Base-by-base conservation (phyloP, 1,140 invertebrate genomes). In the Zeugodacus cucurbitae region DNA sequence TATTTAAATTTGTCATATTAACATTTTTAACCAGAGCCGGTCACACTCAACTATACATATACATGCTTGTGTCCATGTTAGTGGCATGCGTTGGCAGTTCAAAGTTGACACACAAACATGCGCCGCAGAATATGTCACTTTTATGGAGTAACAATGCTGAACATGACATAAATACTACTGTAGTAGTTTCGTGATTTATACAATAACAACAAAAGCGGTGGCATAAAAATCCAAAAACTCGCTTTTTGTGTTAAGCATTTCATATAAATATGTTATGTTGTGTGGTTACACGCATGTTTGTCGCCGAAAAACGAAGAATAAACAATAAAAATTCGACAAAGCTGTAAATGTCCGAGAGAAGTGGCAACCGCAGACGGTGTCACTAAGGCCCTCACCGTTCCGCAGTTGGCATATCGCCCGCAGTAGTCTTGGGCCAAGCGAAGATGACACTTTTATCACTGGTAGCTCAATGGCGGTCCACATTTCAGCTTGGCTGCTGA, bases 131-230 rank as follows among this genome's bases (percentile, higher is more conserved):
- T 26, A 22, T 82, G 74, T 82, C 67, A 70, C 67, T 70, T 70
- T 29, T 70, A 14, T 70, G 32, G 74, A 48, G 22, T 41, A 44
- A 82, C 74, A 82, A 82, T 29, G 41, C 37, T 29, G 14, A 37
- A 44, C 86, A 59, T 87, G 86, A 87, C 86, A 59, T 87, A 87
- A 87, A 82, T 59, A 87, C 29, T 54, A 87, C 86, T 59, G 86
- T 87, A 87, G 86, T 87, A 87, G 48, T 87, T 87, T 64, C n/a
- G 58, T 64, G 37, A 59, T 64, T 54, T 59, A 29, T 22, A 29
- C 86, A 54, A 59, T n/a, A 44, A 37, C 54, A 44, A 29, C 86
- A 87, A 59, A 64, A 58, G 86, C 10, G 8, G 26, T 26, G 74
- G 44, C 74, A 78, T n/a, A 78, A 74, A 59, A 67, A 44, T 37